Evolutionary conservation across 2,797 vertebrate species (phyloP), one percentile per base, ranked within the genome.

Genomic region (Enteromius trimaculatus): DNA sequence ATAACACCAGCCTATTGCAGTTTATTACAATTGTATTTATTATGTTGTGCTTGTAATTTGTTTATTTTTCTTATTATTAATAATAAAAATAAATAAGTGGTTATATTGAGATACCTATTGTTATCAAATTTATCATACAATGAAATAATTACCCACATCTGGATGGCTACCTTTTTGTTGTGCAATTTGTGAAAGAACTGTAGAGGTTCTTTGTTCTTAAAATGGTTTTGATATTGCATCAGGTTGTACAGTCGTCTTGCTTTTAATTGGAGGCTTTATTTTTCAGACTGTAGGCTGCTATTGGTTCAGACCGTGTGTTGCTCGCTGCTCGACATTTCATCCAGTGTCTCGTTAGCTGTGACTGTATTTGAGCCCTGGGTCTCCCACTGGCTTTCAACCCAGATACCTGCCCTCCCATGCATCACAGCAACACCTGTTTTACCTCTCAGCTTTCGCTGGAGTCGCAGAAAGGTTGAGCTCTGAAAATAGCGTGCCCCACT

Each of bases 401-500:
- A 87, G 84, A 86, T 86, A 77, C 82, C 80, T 77, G 69, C 64
- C 26, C 49, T 39, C 72, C 77, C 55, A 82, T 87, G 64, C 44
- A 84, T 87, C 76, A 84, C 55, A 77, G 70, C 75, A 71, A 68
- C 84, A 84, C 86, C 84, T 84, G 81, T 66, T 88, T 81, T 77
- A 42, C 26, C 66, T 80, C 81, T n/a, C 71, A 29, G 66, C 78
- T 47, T 65, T 74, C 77, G 1, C 82, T 44, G 51, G 74, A 17
- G 66, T 87, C 65, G 66, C 11, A 7, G 58, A 77, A 86, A 84
- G 84, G 79, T 86, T 84, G 84, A 65, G 81, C 76, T 84, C 81
- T 84, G 79, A 70, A 88, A 87, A 86, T 84, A 88, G 84, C 82
- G 8, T 80, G 84, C 51, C 86, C 88, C 71, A 87, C 58, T 86